These are phyloP conservation scores for Seriola quinqueradiata DNA, from an alignment of 2,113 vertebrate genomes.

Conservation along the genomic window DNA sequence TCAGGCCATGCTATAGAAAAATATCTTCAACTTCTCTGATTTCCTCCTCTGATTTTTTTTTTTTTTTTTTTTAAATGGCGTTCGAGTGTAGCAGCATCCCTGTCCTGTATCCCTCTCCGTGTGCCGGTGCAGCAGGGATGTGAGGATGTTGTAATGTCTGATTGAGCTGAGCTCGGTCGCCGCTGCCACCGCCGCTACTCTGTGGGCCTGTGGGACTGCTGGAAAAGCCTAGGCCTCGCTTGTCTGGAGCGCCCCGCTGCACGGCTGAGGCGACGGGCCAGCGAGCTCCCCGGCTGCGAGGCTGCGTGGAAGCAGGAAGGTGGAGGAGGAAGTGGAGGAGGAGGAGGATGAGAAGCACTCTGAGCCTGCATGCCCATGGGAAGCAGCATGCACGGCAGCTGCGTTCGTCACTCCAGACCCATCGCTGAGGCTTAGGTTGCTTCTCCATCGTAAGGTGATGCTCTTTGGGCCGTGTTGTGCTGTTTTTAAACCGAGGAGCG, in stretches of 20 bases:
- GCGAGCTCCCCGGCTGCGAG: constrained; percentile 61
- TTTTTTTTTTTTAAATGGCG: constrained; percentile 21
- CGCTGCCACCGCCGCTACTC: constrained; percentile 62
- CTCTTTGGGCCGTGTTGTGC: constrained; percentile 29
- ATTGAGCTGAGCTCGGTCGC: constrained; percentile 75
- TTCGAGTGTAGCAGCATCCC: constrained; percentile 56
- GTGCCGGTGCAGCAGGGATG: constrained; percentile 70
- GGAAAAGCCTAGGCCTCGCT: constrained; percentile 81
- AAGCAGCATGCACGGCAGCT: constrained; percentile 72
- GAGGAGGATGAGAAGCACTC: constrained; percentile 71
- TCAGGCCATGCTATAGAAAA: constrained; percentile 69
- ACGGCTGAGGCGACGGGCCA: constrained; percentile 56
- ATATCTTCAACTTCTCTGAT: constrained; percentile 53
- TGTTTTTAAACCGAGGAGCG: constrained; percentile 35
- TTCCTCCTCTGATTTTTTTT: constrained; percentile 14
- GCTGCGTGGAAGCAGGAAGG: constrained; percentile 70
- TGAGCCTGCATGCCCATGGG: constrained; percentile 79
- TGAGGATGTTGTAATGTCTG: constrained; percentile 79
- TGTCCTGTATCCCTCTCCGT: constrained; percentile 48
- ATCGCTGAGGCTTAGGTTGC: constrained; percentile 60
- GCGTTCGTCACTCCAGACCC: constrained; percentile 66
- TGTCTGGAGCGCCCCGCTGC: constrained; percentile 68
- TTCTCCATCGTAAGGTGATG: constrained; percentile 49
- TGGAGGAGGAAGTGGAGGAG: constrained; percentile 78
- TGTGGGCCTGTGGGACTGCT: constrained; percentile 76